Evolutionary conservation across 2,797 vertebrate genomes (phyloP).

Genomic region (Mergus octosetaceus): DNA sequence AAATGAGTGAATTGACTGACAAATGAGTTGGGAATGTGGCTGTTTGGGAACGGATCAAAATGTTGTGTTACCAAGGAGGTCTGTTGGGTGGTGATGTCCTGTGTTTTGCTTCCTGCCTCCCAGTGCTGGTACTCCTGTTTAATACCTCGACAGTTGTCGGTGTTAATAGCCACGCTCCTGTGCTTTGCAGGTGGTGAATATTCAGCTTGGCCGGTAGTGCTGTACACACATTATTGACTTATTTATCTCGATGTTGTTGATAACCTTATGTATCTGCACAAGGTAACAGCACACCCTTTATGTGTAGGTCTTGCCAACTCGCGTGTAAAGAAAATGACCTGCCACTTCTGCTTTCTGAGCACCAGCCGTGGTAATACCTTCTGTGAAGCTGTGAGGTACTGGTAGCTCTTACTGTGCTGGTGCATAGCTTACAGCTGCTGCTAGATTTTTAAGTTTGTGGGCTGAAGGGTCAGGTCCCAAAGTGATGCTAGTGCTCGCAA

Average conservation of each 20-base stretch:
- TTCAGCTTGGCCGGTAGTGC: fast-evolving
- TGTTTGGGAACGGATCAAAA: background rate
- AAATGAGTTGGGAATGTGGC: fast-evolving
- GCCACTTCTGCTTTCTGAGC: background rate
- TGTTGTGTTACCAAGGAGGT: no score
- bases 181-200: background rate
- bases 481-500: background rate
- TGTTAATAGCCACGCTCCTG: fast-evolving
- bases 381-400: background rate
- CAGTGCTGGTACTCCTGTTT: fast-evolving
- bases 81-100: fast-evolving
- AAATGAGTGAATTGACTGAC: background rate
- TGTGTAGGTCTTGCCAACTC: background rate
- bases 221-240: background rate
- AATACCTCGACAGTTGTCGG: fast-evolving
- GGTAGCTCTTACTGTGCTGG: fast-evolving
- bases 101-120: background rate
- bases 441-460: background rate
- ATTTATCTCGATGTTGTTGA: background rate
- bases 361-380: background rate
- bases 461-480: background rate
- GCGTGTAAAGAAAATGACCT: background rate
- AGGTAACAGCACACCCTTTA: background rate
- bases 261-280: background rate
- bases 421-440: background rate